Conservation (phyloP, 2,797 vertebrate genomes). For the Brotula barbata region DNA sequence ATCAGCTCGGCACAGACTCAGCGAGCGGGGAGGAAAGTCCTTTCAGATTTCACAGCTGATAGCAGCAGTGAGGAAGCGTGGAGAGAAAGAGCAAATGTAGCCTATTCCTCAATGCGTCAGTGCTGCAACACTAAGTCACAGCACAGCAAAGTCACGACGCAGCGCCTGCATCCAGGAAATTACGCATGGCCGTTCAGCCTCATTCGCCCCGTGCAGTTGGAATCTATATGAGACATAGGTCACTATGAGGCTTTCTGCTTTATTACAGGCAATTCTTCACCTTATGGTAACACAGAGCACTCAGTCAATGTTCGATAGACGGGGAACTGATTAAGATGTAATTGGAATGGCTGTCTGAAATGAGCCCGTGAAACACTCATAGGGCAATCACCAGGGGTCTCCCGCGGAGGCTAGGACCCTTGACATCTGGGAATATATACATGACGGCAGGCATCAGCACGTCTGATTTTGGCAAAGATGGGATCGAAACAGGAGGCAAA, state of each 20-base stretch:
- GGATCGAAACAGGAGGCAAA: constrained; percentile 3
- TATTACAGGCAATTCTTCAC: constrained; percentile 59
- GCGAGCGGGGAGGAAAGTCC: constrained; percentile 25
- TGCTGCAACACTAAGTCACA: constrained; percentile 51
- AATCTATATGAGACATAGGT: constrained; percentile 43
- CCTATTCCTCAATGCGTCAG: constrained; percentile 55
- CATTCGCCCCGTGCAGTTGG: constrained; percentile 25
- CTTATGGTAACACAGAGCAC: constrained; percentile 44
- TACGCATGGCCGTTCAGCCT: constrained; percentile 43
- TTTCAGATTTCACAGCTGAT: constrained; percentile 68
- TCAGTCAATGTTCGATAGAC: constrained; percentile 55
- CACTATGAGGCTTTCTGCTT: constrained; percentile 39
- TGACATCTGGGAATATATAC: constrained; percentile 35
- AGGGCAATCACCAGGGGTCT: constrained; percentile 62
- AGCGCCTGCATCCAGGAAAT: constrained; percentile 61
- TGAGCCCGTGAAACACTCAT: constrained; percentile 70
- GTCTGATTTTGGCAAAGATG: constrained; percentile 12
- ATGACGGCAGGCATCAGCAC: too few species aligned
- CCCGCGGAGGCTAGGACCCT: constrained; percentile 30
- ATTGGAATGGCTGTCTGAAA: constrained; percentile 72
- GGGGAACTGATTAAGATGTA: constrained; percentile 67
- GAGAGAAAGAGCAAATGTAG: constrained; percentile 43
- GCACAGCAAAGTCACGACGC: constrained; percentile 59
- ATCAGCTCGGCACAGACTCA: constrained; percentile 46
- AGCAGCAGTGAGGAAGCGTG: constrained; percentile 45